Conservation (phyloP, 2,888 invertebrate genomes). For the Alloscopus bannaensis region DNA sequence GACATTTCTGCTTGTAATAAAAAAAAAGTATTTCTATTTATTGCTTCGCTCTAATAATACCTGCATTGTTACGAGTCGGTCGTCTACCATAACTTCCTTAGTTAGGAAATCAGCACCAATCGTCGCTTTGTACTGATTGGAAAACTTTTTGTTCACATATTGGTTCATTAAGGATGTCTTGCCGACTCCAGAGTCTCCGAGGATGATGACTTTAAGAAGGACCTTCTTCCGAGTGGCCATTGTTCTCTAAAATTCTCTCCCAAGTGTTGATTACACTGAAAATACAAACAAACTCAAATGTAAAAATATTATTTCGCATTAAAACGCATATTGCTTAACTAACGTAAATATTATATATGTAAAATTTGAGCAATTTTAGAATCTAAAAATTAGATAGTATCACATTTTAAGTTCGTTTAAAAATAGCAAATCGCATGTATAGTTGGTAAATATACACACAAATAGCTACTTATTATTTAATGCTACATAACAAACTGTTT, state of each 20-base stretch:
- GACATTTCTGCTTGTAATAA: too few relatives aligned
- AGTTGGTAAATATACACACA: too few relatives aligned
- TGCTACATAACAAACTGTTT: too few relatives aligned
- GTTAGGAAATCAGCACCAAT: conserved; percentile 95
- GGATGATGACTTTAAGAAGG: conserved; percentile 96
- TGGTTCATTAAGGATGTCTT: conserved; percentile 99
- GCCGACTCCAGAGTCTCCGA: conserved; percentile 98
- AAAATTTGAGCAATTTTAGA: too few relatives aligned
- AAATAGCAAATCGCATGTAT: too few relatives aligned
- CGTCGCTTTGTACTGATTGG: conserved; percentile 95
- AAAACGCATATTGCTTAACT: neutral
- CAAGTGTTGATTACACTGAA: neutral
- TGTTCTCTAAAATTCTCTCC: too few relatives aligned
- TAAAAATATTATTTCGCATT: neutral
- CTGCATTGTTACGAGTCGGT: conserved; percentile 99
- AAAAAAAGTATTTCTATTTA: neutral
- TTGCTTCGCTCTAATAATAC: conserved; percentile 76
- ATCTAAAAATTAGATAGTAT: too few relatives aligned
- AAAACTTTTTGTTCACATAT: conserved; percentile 99
- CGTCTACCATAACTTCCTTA: conserved; percentile 99
- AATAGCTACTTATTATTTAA: too few relatives aligned
- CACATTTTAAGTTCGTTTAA: too few relatives aligned
- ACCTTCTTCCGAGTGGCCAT: conserved; percentile 98
- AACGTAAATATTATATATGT: too few relatives aligned
- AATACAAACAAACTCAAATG: neutral